Evolutionary conservation across 2,888 invertebrate genomes (phyloP).

Genomic region (Dryocosmus kuriphilus): DNA sequence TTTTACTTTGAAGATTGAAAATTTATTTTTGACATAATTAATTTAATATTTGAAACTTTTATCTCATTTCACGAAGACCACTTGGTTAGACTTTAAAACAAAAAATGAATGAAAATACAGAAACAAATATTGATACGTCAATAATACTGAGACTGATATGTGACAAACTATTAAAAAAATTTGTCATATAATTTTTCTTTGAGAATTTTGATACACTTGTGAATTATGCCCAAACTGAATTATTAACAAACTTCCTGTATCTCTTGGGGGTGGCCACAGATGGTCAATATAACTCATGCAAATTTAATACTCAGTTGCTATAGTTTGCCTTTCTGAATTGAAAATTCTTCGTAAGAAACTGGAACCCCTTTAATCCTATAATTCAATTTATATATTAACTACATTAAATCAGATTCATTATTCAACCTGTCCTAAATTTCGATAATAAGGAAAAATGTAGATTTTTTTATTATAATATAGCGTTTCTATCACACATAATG

Average conservation of each 20-base stretch:
- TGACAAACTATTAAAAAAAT: neutral
- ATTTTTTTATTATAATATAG: neutral
- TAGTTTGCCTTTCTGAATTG: slow-evolving; percentile 19
- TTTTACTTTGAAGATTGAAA: too few relatives aligned
- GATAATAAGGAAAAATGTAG: neutral
- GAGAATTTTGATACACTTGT: neutral
- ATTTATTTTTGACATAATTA: too few relatives aligned
- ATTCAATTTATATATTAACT: slow-evolving; percentile 14
- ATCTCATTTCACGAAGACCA: too few relatives aligned
- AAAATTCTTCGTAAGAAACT: slow-evolving; percentile 31
- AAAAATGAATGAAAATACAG: too few relatives aligned
- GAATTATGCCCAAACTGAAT: neutral
- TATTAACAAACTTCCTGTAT: neutral
- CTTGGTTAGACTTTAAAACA: too few relatives aligned
- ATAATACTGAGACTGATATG: too few relatives aligned
- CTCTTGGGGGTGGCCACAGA: slow-evolving; percentile 23
- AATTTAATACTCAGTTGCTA: slow-evolving; percentile 37
- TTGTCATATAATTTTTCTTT: neutral
- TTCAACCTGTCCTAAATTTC: neutral
- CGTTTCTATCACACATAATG: too few relatives aligned
- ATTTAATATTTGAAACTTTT: too few relatives aligned
- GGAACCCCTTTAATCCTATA: slow-evolving; percentile 1
- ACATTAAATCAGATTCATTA: slow-evolving; percentile 21
- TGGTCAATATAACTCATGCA: slow-evolving; percentile 35
- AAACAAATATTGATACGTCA: too few relatives aligned